Evolutionary conservation across 2,797 vertebrate genomes (phyloP), one percentile per base, ranked within the genome.

Genomic region (Luscinia megarhynchos): DNA sequence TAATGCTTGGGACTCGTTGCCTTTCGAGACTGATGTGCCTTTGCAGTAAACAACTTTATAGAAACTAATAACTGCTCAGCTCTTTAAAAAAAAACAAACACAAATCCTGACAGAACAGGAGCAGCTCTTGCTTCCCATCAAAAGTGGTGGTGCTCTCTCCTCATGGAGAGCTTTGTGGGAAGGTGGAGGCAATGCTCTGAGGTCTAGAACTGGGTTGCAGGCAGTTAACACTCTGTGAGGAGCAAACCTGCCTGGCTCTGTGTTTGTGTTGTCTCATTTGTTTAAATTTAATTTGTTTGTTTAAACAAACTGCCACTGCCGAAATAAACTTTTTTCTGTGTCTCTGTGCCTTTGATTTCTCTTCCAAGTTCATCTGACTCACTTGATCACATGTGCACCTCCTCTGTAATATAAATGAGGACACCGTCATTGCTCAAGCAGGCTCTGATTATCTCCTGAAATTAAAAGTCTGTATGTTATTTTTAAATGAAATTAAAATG

Each of bases 401-500:
- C 22, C 22, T 57, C 36, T 75, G 1, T 19, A 57, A 57, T 34
- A 74, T 46, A 79, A 88, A 62, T 68, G 11, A 75, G 81, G 54
- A 50, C n/a, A 63, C 8, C 0, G 0, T 53, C 18, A 4, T 36
- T 81, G 36, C 23, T 70, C 22, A 18, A 85, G 48, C 27, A 68
- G 57, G 11, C 34, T 75, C 34, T 87, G 59, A 66, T 76, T 78
- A 55, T 89, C 18, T 68, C 19, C 30, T 68, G 46, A 66, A 83
- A 67, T 89, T 86, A 82, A 89, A 95, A 87, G 48, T 68, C n/a
- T 51, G 1, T 50, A 58, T 23, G 32, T 32, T 85, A 55, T 70
- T 94, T 95, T 77, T 67, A 89, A 83, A 58, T 40, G 32, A 29
- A 81, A 84, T 22, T 66, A 63, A 92, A 89, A 78, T 34, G 15